Percentiles rank a stretch among this genome's conserved stretches.
These are phyloP conservation scores for Podarcis cretensis DNA, from an alignment of 2,113 vertebrate species.

Conservation along the genomic window DNA sequence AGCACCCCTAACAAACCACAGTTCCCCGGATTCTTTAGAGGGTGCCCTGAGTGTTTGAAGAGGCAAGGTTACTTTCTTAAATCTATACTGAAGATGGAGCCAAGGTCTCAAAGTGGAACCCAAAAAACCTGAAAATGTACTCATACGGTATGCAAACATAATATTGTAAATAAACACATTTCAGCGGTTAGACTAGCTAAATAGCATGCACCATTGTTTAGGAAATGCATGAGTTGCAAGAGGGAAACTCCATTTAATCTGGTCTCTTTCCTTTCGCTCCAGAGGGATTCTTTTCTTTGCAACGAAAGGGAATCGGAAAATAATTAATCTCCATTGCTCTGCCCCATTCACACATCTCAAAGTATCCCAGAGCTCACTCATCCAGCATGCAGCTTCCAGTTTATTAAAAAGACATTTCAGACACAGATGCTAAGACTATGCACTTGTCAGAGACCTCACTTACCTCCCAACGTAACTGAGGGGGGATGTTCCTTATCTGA, in stretches of 20 bases:
- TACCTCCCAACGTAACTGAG: slow-evolving; percentile 95
- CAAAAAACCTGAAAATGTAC: background rate
- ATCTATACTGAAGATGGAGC: background rate
- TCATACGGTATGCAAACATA: background rate
- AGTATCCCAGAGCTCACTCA: background rate
- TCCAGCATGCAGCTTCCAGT: background rate
- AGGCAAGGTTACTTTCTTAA: no score
- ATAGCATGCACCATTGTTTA: background rate
- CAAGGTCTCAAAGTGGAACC: background rate
- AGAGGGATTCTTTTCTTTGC: background rate
- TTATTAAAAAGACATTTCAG: background rate
- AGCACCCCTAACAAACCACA: no score
- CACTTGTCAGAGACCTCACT: slow-evolving; percentile 55
- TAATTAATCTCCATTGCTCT: background rate
- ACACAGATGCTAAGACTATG: background rate
- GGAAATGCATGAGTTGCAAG: background rate
- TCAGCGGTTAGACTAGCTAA: background rate
- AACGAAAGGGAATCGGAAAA: background rate
- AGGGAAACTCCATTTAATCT: background rate
- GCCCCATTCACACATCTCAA: background rate
- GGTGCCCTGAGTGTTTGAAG: no score
- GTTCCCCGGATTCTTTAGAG: no score
- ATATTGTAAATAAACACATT: background rate
- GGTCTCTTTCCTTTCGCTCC: background rate
- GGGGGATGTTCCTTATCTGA: slow-evolving; percentile 94